phyloP scores from a whole-genome alignment of 2,888 invertebrate species.

The Ametastegia equiseti region DNA sequence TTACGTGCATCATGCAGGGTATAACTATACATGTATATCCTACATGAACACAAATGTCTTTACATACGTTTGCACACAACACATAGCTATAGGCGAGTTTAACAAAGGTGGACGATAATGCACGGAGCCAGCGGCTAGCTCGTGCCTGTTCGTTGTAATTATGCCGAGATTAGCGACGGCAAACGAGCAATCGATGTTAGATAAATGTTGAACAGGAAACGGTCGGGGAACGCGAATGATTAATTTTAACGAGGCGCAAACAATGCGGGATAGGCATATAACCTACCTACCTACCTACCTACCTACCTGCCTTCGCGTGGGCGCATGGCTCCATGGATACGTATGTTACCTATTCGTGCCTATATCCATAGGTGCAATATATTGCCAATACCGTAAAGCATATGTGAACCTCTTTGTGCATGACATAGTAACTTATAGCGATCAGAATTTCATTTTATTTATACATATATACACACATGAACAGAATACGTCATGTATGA shows the following conservation, averaged over 20 bases:
- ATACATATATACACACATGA: background rate
- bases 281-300: too few species aligned
- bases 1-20: background rate
- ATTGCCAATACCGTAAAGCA: background rate
- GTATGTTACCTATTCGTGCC: background rate
- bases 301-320: background rate
- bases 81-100: slow-evolving; percentile 1
- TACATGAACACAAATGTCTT: background rate
- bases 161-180: slow-evolving; percentile 31
- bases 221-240: slow-evolving; percentile 31
- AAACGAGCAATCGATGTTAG: slow-evolving; percentile 42
- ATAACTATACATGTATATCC: background rate
- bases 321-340: background rate
- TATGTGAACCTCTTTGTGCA: background rate
- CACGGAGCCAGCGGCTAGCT: background rate
- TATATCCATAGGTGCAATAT: background rate
- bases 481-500: background rate
- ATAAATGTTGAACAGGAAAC: slow-evolving; percentile 41
- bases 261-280: slow-evolving; percentile 35
- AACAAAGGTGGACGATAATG: slow-evolving; percentile 25
- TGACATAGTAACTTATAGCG: too few species aligned
- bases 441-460: too few species aligned
- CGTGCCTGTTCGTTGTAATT: slow-evolving; percentile 28
- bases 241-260: slow-evolving; percentile 43
- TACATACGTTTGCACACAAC: too few species aligned